phyloP scores from a whole-genome alignment of 2,888 invertebrate genomes.

The Globia sparganii region DNA sequence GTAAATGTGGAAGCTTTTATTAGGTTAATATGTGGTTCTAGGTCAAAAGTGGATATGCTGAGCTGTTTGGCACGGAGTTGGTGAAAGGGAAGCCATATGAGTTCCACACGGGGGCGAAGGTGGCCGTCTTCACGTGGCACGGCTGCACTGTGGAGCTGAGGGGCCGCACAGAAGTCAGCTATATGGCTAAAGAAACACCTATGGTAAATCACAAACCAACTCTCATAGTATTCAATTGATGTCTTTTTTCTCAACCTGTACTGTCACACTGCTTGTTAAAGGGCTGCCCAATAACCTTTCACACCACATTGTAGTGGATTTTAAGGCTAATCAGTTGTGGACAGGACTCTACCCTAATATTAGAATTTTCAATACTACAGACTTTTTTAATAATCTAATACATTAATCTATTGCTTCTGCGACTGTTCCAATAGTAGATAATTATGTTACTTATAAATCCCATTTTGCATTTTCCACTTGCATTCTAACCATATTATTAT shows the following conservation, averaged over 20 bases:
- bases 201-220: slow-evolving; percentile 91
- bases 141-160: slow-evolving; percentile 96
- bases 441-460: not conserved
- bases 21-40: slow-evolving; percentile 78
- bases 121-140: slow-evolving; percentile 99
- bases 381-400: too few species aligned
- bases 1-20: not conserved
- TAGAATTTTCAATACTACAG: not conserved
- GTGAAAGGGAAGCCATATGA: slow-evolving; percentile 97
- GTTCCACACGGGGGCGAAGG: slow-evolving; percentile 97
- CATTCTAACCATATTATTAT: too few species aligned
- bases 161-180: slow-evolving; percentile 98
- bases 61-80: slow-evolving; percentile 99
- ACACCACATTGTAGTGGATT: not conserved
- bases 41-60: slow-evolving; percentile 97
- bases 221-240: not conserved
- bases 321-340: not conserved
- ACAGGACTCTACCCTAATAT: not conserved
- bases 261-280: not conserved
- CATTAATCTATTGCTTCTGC: not conserved
- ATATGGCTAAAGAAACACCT: slow-evolving; percentile 98
- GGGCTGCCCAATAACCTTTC: not conserved
- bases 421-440: not conserved
- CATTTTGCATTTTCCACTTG: not conserved
- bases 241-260: not conserved